Evolutionary conservation across 2,113 vertebrate genomes (phyloP).

Genomic region (Casuarius casuarius): DNA sequence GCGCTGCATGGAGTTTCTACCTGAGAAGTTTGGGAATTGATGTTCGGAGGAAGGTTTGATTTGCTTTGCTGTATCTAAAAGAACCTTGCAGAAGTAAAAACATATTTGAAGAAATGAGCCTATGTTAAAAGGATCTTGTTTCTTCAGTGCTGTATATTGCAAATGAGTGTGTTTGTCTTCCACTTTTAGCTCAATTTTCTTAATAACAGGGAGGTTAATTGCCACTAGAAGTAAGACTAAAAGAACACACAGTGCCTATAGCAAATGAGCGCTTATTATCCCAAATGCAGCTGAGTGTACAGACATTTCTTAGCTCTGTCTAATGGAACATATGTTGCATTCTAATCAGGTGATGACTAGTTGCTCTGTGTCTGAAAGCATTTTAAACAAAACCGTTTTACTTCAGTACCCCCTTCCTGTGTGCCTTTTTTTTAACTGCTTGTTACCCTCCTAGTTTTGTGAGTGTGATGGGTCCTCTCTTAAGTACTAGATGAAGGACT

Average conservation of each 20-base stretch:
- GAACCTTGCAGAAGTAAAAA: neutral
- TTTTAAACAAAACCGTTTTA: neutral
- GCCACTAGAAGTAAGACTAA: constrained; percentile 8
- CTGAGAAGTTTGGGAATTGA: neutral
- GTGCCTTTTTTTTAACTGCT: neutral
- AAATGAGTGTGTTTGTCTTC: constrained; percentile 40
- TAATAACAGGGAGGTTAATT: constrained; percentile 64
- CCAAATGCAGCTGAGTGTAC: constrained; percentile 47
- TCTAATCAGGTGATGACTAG: constrained; percentile 49
- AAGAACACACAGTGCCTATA: constrained; percentile 46
- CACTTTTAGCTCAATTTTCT: constrained; percentile 35
- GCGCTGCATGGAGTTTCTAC: neutral
- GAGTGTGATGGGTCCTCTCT: neutral
- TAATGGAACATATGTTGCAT: constrained; percentile 46
- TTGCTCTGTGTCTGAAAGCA: neutral
- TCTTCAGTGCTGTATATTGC: neutral
- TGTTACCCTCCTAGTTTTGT: neutral
- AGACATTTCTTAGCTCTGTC: constrained; percentile 25
- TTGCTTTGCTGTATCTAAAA: neutral
- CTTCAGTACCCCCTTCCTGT: neutral
- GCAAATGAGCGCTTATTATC: constrained; percentile 55
- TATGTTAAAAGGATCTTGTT: neutral
- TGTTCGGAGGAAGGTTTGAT: neutral
- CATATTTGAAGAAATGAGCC: neutral
- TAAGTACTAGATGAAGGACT: neutral